Evolutionary conservation across 2,113 vertebrate species (phyloP).

Genomic region (Numenius arquata): DNA sequence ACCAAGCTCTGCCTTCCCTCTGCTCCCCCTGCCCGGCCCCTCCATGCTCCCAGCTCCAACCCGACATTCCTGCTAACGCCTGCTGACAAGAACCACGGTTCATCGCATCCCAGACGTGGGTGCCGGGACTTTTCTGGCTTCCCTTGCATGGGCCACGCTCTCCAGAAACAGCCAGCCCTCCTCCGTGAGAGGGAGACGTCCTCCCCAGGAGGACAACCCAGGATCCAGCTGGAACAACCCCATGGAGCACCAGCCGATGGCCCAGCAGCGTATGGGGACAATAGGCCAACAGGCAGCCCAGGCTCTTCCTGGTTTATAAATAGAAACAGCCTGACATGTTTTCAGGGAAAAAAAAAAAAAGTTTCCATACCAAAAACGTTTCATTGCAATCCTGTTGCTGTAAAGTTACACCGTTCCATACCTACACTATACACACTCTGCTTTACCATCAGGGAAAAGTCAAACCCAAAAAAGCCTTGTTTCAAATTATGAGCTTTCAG

Average conservation of each 20-base stretch:
- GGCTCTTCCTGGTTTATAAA: background rate
- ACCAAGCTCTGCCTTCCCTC: background rate
- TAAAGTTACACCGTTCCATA: fast-evolving
- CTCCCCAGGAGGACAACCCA: no score
- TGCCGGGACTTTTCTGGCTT: fast-evolving
- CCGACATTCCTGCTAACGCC: fast-evolving
- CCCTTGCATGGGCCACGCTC: fast-evolving
- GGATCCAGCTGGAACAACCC: background rate
- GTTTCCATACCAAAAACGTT: background rate
- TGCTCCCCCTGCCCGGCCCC: background rate
- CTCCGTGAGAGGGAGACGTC: background rate
- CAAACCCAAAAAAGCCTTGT: background rate
- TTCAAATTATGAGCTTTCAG: background rate
- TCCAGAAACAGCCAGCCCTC: background rate
- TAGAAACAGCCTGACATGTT: background rate
- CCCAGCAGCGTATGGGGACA: fast-evolving
- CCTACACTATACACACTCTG: background rate
- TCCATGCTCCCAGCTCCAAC: background rate
- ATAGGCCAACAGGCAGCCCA: fast-evolving
- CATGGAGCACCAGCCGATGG: fast-evolving
- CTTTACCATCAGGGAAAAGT: background rate
- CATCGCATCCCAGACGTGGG: background rate
- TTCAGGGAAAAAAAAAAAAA: background rate
- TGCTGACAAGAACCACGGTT: fast-evolving
- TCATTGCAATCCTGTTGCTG: background rate